A percentile compares a stretch with the other conserved stretches of the same genome.
These are phyloP conservation scores for Drosophila emarginata DNA, from an alignment of 2,888 invertebrate species.

Conservation along the genomic window DNA sequence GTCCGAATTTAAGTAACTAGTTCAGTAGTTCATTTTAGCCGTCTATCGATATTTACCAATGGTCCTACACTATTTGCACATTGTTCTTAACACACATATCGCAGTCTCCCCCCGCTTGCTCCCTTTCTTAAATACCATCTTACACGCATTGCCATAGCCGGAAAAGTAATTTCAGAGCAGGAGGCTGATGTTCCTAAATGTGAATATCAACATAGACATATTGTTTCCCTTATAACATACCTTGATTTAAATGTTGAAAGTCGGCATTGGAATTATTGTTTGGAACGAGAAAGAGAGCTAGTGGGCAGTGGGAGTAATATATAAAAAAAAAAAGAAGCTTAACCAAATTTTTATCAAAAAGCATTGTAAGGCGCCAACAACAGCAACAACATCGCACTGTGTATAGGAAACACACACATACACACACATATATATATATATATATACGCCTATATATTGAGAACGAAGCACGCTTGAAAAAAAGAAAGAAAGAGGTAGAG, in stretches of 20 bases:
- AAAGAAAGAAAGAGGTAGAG: constrained; percentile 7
- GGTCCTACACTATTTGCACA: constrained; percentile 25
- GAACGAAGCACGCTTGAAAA: constrained; percentile 10
- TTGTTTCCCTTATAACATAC: background rate
- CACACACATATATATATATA: background rate
- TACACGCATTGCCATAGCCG: constrained; percentile 33
- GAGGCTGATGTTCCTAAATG: constrained; percentile 12
- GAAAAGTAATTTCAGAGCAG: constrained; percentile 37
- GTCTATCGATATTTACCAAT: background rate
- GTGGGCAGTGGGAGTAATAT: background rate
- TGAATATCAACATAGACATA: constrained; percentile 2
- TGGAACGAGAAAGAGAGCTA: constrained; percentile 3
- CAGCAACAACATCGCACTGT: constrained; percentile 8
- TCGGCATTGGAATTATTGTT: constrained; percentile 1
- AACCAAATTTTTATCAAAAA: constrained; percentile 2
- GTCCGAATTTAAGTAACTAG: background rate
- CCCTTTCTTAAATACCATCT: constrained; percentile 18
- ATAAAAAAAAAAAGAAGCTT: constrained; percentile 8
- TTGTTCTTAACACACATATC: constrained; percentile 34
- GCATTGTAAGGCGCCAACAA: constrained; percentile 10
- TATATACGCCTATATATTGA: background rate
- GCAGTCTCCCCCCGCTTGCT: constrained; percentile 7
- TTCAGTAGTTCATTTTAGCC: background rate
- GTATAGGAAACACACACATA: background rate
- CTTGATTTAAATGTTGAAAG: background rate